Evolutionary conservation across 2,797 vertebrate genomes (phyloP).

Genomic region (Hephaestus fuliginosus): DNA sequence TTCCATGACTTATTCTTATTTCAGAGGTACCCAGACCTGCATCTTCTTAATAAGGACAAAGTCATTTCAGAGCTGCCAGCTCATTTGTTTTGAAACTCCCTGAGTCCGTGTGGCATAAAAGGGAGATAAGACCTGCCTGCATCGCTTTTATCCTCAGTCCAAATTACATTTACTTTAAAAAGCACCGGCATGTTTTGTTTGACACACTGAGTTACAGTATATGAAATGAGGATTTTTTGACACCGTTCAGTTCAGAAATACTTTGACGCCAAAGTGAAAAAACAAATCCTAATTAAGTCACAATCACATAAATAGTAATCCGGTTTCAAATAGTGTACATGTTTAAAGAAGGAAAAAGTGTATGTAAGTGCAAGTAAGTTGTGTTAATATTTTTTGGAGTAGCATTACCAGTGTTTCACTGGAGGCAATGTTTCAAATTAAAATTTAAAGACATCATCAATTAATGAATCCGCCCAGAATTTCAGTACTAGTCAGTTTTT

Average conservation of each 20-base stretch:
- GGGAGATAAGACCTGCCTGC: slow-evolving; percentile 12
- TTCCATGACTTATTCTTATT: slow-evolving; percentile 15
- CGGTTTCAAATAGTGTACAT: too few species aligned
- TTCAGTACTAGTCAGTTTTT: not conserved
- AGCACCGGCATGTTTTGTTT: slow-evolving; percentile 10
- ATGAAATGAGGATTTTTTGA: not conserved
- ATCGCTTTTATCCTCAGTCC: slow-evolving; percentile 28
- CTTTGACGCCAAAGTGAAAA: not conserved
- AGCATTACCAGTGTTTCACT: too few species aligned
- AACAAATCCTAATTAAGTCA: not conserved
- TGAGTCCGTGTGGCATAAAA: slow-evolving; percentile 15
- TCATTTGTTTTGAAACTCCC: slow-evolving; percentile 41
- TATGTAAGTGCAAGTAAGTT: not conserved
- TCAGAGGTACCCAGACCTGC: slow-evolving; percentile 10
- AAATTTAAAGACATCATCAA: not conserved
- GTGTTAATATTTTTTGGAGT: too few species aligned
- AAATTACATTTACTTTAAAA: slow-evolving; percentile 34
- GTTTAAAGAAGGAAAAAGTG: not conserved
- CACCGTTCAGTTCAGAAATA: not conserved
- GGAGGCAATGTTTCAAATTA: not conserved
- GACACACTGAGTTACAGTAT: not conserved
- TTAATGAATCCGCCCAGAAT: not conserved
- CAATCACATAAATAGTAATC: not conserved
- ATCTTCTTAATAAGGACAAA: slow-evolving; percentile 18
- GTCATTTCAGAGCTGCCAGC: slow-evolving; percentile 35